A percentile compares a stretch with the other conserved stretches of the same genome.
Conservation (phyloP, 2,797 vertebrate species). For the Smutsia temminckii region DNA sequence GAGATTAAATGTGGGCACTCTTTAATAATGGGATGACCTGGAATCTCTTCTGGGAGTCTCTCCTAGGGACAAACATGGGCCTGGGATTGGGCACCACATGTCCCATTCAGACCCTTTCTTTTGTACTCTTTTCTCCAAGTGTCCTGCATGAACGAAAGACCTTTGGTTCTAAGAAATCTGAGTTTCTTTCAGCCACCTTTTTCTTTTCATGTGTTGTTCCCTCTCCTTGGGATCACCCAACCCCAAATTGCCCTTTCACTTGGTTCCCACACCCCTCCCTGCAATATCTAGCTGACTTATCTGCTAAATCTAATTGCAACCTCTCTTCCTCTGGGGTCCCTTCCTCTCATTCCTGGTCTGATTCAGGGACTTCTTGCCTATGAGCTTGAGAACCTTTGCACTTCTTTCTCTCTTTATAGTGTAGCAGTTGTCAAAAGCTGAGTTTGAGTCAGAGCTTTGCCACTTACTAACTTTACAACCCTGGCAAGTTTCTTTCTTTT, state of each 20-base stretch:
- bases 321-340: neutral
- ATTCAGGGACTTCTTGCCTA: neutral
- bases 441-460: neutral
- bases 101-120: neutral
- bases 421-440: neutral
- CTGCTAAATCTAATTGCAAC: neutral
- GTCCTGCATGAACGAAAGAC: neutral
- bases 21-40: neutral
- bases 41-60: neutral
- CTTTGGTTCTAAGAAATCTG: neutral
- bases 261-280: neutral
- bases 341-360: neutral
- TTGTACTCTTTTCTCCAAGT: neutral
- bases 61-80: neutral
- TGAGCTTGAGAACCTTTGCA: neutral
- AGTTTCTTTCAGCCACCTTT: neutral
- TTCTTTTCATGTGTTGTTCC: neutral
- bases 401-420: neutral
- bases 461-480: neutral
- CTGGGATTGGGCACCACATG: neutral
- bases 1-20: neutral
- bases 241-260: neutral
- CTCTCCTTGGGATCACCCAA: neutral
- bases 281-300: neutral
- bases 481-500: neutral